Conservation (phyloP, 2,797 vertebrate genomes). For the Erethizon dorsatum region DNA sequence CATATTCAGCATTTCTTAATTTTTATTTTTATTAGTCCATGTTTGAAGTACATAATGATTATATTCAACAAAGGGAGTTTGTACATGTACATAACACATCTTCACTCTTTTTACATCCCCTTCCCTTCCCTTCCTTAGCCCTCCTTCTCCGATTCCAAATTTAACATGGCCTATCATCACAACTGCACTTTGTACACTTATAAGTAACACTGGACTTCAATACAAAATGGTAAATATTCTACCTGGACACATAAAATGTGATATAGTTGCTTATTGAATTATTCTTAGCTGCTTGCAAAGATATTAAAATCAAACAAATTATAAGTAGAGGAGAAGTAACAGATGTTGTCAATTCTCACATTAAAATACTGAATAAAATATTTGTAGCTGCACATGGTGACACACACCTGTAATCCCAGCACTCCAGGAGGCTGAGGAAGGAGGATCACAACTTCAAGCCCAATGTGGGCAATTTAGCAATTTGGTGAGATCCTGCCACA, state of each 20-base stretch:
- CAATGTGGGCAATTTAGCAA: neutral
- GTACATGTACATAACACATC: neutral
- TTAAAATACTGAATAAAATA: slow-evolving; percentile 19
- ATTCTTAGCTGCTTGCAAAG: slow-evolving; percentile 18
- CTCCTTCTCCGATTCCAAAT: slow-evolving; percentile 20
- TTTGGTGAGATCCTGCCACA: neutral
- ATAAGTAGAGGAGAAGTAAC: neutral
- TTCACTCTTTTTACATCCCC: neutral
- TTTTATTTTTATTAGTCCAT: neutral
- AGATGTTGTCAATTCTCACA: slow-evolving; percentile 18
- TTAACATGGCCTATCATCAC: neutral
- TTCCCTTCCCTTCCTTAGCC: neutral
- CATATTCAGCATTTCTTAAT: neutral
- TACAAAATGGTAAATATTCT: slow-evolving; percentile 40
- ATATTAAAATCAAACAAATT: slow-evolving; percentile 53
- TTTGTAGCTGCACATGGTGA: neutral
- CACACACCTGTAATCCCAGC: neutral
- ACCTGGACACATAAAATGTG: slow-evolving; percentile 27
- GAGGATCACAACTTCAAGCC: neutral
- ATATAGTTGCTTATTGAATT: neutral
- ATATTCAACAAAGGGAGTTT: neutral
- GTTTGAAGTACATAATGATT: neutral
- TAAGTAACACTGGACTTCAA: slow-evolving; percentile 25
- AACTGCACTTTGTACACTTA: neutral
- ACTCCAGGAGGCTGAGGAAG: neutral